phyloP scores from a whole-genome alignment of 2,113 vertebrate species.

The Lampris megalopsis region DNA sequence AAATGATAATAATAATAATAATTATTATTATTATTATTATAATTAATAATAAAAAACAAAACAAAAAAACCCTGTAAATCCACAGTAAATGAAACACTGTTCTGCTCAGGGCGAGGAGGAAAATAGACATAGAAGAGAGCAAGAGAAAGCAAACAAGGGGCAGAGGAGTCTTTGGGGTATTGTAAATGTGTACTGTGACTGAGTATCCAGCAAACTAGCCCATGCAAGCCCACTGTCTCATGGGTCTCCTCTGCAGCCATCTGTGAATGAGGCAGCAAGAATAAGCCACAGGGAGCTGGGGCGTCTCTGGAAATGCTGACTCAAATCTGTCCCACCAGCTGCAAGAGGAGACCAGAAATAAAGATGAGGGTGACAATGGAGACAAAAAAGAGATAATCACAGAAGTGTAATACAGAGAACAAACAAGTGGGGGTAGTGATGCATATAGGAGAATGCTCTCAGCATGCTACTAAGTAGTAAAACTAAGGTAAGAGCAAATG shows the following conservation, averaged over 20 bases:
- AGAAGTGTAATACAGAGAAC: constrained; percentile 6
- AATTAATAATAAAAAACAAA: no score
- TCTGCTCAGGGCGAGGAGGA: no score
- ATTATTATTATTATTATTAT: no score
- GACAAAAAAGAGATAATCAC: constrained; percentile 26
- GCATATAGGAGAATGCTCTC: constrained; percentile 4
- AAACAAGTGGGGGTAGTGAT: not conserved
- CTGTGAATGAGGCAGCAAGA: constrained; percentile 47
- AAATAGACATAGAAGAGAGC: not conserved
- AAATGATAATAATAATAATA: not conserved
- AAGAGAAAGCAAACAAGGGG: constrained; percentile 17
- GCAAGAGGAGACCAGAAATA: constrained; percentile 41
- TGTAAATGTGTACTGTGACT: constrained; percentile 37
- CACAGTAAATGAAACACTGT: constrained; percentile 4
- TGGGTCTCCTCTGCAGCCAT: constrained; percentile 61
- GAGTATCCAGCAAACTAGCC: constrained; percentile 35
- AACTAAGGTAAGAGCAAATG: no score
- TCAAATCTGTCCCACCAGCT: constrained; percentile 69
- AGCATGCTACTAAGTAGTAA: not conserved
- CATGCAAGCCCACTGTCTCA: constrained; percentile 42
- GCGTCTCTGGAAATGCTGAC: constrained; percentile 65
- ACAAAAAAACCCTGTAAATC: not conserved
- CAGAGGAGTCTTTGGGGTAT: constrained; percentile 27
- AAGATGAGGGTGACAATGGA: constrained; percentile 10
- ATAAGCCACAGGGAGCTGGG: constrained; percentile 52